Base-by-base conservation (phyloP, 2,797 vertebrate genomes). In the Lates japonicus region DNA sequence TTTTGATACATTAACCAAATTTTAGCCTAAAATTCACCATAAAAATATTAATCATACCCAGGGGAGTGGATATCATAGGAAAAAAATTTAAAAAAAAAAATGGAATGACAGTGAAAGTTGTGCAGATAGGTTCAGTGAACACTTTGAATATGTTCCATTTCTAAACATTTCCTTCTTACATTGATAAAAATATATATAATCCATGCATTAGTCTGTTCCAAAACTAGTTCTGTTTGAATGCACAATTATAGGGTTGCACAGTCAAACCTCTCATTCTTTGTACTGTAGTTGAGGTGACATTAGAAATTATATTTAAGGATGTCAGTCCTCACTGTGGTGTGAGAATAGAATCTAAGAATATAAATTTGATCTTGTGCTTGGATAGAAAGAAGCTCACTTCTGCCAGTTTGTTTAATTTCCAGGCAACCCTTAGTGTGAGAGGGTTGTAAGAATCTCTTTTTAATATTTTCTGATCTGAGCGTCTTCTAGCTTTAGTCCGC, bases 381-480 rank as follows among this genome's bases (percentile, higher is more conserved):
- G 5, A 69, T 4, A 66, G 46, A 7, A 35, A 62, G 17, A 73
- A 54, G 13, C 12, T 29, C 25, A 7, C 29, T 71, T 63, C 19
- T 51, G 22, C 7, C 22, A 62, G 29, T n/a, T 62, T 74, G 48
- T 41, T 57, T 22, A 4, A 49, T 55, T 60, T 65, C 10, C 11
- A 60, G 39, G 44, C 35, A 14, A 39, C 20, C 49, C 7, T 42
- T 37, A 29, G 17, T 62, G 19, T 16, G 20, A 35, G 19, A 48
- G 65, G 55, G 39, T 76, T 42, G 14, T 41, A 29, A 59, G 52
- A 49, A 16, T 69, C 5, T 25, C 4, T 3, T 64, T 51, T 72
- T 31, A 10, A 14, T 29, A 42, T 59, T 51, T 54, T 74, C 49
- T 58, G n/a, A 70, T 46, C 37, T 17, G 3, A 60, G 7, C 49